phyloP scores from a whole-genome alignment of 1,140 invertebrate genomes.

The Dinothrombium tinctorium region DNA sequence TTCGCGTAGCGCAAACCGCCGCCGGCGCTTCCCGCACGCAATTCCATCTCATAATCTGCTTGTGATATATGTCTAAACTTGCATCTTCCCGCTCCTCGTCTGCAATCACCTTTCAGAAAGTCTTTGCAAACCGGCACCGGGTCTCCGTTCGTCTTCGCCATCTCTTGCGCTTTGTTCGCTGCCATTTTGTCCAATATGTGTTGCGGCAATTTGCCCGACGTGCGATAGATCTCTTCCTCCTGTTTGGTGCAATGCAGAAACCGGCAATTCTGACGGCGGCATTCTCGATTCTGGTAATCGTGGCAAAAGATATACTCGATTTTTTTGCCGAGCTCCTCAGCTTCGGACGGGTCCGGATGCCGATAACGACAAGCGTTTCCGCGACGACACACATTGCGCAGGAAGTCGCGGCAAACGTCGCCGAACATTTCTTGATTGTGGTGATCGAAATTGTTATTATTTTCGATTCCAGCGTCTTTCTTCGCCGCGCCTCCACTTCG shows the following conservation, averaged over 20 bases:
- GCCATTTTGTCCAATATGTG: slow-evolving; percentile 23
- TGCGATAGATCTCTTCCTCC: slow-evolving; percentile 46
- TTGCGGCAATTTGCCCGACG: slow-evolving; percentile 37
- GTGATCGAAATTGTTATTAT: too few species aligned
- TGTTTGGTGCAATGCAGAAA: slow-evolving; percentile 52
- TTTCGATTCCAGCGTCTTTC: too few species aligned
- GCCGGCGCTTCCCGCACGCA: neutral
- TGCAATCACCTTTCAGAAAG: slow-evolving; percentile 44
- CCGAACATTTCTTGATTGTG: too few species aligned
- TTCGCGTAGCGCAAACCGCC: too few species aligned
- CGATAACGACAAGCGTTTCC: slow-evolving; percentile 50
- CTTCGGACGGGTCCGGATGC: slow-evolving; percentile 31
- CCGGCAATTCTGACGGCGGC: slow-evolving; percentile 35
- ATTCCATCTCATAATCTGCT: slow-evolving; percentile 3
- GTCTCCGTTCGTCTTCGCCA: neutral
- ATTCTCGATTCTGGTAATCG: slow-evolving; percentile 52
- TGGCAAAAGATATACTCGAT: slow-evolving; percentile 42
- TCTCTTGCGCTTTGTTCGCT: neutral
- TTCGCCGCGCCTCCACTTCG: too few species aligned
- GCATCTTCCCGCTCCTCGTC: slow-evolving; percentile 28
- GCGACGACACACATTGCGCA: slow-evolving; percentile 41
- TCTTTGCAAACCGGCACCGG: slow-evolving; percentile 46
- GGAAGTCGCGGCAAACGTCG: slow-evolving; percentile 29
- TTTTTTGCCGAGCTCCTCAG: slow-evolving; percentile 13
- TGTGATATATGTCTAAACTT: slow-evolving; percentile 29